phyloP scores from a whole-genome alignment of 2,888 invertebrate genomes.

The Pemphredon lugubris region DNA sequence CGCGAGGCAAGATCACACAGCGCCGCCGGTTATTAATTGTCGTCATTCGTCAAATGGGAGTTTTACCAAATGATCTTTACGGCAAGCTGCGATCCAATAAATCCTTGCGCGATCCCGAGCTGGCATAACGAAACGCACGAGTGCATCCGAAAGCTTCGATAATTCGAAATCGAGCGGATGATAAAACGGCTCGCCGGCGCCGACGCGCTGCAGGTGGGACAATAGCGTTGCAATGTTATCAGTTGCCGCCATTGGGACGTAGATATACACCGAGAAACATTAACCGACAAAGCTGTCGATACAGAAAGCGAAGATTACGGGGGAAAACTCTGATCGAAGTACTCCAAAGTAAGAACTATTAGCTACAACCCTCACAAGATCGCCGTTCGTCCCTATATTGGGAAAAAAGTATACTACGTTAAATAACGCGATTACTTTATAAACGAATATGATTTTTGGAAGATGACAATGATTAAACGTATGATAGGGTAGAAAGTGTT shows the following conservation, averaged over 20 bases:
- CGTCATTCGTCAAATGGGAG: slow-evolving; percentile 45
- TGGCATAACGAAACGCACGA: slow-evolving; percentile 1
- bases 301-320: background rate
- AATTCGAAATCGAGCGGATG: slow-evolving; percentile 17
- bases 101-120: slow-evolving; percentile 21
- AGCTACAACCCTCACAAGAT: no score
- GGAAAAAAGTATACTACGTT: no score
- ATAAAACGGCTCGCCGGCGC: background rate
- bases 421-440: no score
- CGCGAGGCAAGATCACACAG: slow-evolving; percentile 29
- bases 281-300: background rate
- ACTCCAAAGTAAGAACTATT: no score
- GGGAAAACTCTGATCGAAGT: slow-evolving; percentile 8
- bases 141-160: slow-evolving; percentile 21
- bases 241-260: background rate
- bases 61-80: slow-evolving; percentile 15
- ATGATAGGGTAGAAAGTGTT: no score
- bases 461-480: no score
- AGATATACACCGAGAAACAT: background rate
- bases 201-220: background rate
- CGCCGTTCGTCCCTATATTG: no score
- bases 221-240: slow-evolving; percentile 6
- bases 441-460: no score
- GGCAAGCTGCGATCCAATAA: slow-evolving; percentile 29
- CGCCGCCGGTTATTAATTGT: slow-evolving; percentile 51